Conservation (phyloP, 2,797 vertebrate species). For the Loriculus beryllinus region DNA sequence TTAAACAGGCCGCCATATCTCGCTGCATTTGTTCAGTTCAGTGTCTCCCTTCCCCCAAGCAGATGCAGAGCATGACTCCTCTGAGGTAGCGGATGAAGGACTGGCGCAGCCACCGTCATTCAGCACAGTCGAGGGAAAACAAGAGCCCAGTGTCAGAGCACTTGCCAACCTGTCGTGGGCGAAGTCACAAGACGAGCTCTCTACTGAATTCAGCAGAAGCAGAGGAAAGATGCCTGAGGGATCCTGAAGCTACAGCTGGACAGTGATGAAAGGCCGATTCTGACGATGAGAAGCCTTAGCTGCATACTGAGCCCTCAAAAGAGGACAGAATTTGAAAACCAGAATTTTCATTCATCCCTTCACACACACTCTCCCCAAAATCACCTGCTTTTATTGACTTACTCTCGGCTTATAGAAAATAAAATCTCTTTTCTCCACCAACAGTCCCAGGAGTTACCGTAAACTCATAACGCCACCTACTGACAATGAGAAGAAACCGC, state of each 20-base stretch:
- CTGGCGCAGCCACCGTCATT: background rate
- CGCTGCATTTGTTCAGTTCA: background rate
- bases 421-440: background rate
- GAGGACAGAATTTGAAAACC: background rate
- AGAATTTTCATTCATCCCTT: background rate
- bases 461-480: conserved; percentile 39
- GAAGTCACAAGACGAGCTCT: background rate
- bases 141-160: conserved; percentile 14
- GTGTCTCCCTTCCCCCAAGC: background rate
- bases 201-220: background rate
- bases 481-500: background rate
- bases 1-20: background rate
- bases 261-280: background rate
- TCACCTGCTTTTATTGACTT: background rate
- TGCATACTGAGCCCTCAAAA: background rate
- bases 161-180: background rate
- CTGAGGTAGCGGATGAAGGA: background rate
- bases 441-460: background rate
- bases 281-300: background rate
- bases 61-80: background rate
- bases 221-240: background rate
- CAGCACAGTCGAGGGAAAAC: background rate
- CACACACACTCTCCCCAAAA: background rate
- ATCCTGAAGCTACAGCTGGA: background rate
- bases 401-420: background rate